These are phyloP conservation scores for Lasioglossum leucozonium DNA, from an alignment of 2,888 invertebrate species.

Conservation along the genomic window DNA sequence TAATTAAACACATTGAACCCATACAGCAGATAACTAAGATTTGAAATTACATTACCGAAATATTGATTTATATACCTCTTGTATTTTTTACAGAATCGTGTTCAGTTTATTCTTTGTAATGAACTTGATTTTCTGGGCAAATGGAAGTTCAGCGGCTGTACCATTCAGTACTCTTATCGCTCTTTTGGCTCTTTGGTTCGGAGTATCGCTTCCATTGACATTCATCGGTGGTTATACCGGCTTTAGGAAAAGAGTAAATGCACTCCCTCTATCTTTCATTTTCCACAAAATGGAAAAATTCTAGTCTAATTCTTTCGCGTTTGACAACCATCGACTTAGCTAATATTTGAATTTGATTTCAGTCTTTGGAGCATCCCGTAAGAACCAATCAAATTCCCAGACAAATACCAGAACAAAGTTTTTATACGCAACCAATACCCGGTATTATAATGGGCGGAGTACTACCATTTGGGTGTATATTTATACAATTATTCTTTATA, in stretches of 20 bases:
- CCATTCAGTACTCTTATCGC: constrained; percentile 98
- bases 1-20: constrained; percentile 81
- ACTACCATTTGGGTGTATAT: constrained; percentile 98
- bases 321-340: background rate
- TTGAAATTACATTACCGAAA: background rate
- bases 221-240: constrained; percentile 99
- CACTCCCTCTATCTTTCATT: background rate
- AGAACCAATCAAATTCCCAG: constrained; percentile 99
- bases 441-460: constrained; percentile 99
- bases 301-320: background rate
- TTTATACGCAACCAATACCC: constrained; percentile 98
- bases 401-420: constrained; percentile 99
- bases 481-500: constrained; percentile 99
- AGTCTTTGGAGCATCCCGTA: constrained; percentile 98
- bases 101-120: constrained; percentile 98
- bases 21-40: background rate
- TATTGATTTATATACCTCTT: constrained; percentile 83
- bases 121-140: constrained; percentile 98
- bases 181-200: constrained; percentile 97
- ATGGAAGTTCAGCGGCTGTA: constrained; percentile 97
- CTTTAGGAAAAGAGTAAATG: constrained; percentile 95
- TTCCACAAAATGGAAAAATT: background rate
- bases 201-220: constrained; percentile 98
- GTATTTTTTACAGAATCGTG: constrained; percentile 90
- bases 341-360: constrained; percentile 71